Percentiles rank a stretch among this genome's conserved stretches.
phyloP scores from a whole-genome alignment of 2,113 vertebrate species.

The Octodon degus region DNA sequence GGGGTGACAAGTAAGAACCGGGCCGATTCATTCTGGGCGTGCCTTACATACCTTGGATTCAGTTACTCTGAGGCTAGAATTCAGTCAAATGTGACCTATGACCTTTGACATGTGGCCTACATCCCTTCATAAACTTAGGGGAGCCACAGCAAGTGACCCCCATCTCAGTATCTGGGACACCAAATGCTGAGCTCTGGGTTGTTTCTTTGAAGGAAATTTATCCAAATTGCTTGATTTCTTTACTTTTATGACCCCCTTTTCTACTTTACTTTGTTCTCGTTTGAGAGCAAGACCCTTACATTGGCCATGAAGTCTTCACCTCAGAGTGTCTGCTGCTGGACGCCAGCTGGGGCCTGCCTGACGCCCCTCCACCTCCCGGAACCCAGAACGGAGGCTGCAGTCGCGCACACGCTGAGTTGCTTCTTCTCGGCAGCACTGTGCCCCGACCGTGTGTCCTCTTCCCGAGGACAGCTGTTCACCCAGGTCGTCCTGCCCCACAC shows the following conservation, averaged over 20 bases:
- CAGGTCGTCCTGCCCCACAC: background rate
- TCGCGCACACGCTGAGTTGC: too few species aligned
- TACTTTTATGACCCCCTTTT: background rate
- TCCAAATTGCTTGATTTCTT: background rate
- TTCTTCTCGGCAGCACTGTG: background rate
- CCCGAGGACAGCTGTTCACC: fast-evolving
- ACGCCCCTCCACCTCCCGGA: fast-evolving
- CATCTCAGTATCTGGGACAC: fast-evolving
- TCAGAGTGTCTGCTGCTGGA: fast-evolving
- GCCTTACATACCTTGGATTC: fast-evolving
- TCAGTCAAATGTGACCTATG: background rate
- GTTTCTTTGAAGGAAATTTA: background rate
- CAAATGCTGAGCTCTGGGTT: fast-evolving
- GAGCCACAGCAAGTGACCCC: fast-evolving
- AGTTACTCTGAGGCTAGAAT: background rate
- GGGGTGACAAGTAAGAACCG: background rate
- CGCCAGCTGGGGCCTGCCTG: fast-evolving
- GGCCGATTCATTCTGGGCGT: fast-evolving
- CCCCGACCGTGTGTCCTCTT: fast-evolving
- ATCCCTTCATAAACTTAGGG: background rate
- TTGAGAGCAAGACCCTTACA: background rate
- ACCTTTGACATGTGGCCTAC: background rate
- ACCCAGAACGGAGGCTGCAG: fast-evolving
- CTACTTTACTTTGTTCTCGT: background rate
- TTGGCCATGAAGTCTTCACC: background rate